phyloP scores from a whole-genome alignment of 1,140 invertebrate genomes.

The Zaprionus africanus region DNA sequence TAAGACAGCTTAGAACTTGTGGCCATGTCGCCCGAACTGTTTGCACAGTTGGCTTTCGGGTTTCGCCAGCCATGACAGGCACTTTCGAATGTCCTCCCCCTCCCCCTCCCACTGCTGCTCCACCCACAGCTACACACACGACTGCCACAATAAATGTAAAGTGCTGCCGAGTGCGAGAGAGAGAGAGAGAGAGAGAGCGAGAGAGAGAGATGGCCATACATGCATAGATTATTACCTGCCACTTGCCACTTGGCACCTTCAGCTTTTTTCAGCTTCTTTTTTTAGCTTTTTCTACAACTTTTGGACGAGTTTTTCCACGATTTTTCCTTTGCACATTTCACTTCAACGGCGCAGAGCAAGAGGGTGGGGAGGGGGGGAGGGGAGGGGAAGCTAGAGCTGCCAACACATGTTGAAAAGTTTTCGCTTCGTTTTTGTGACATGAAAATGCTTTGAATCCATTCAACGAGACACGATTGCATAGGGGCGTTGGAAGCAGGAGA shows the following conservation, averaged over 20 bases:
- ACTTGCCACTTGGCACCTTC: constrained; percentile 79
- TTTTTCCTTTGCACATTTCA: constrained; percentile 16
- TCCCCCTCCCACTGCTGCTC: not conserved
- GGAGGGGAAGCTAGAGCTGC: constrained; percentile 49
- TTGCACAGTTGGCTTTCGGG: constrained; percentile 52
- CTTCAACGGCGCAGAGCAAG: not conserved
- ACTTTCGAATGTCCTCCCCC: constrained; percentile 68
- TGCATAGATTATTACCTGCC: constrained; percentile 82
- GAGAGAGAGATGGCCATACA: constrained; percentile 48
- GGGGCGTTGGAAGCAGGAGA: not conserved
- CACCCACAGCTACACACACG: constrained; percentile 24
- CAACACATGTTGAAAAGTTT: constrained; percentile 82
- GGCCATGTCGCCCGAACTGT: constrained; percentile 61
- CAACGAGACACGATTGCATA: constrained; percentile 43
- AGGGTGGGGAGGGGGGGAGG: not conserved
- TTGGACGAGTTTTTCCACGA: constrained; percentile 69
- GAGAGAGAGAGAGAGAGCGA: not conserved
- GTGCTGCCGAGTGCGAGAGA: constrained; percentile 72
- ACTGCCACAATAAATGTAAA: constrained; percentile 81
- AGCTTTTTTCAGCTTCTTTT: constrained; percentile 34
- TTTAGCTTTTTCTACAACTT: constrained; percentile 43
- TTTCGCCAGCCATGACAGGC: constrained; percentile 68
- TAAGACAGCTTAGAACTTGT: constrained; percentile 77
- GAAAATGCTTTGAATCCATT: constrained; percentile 82
- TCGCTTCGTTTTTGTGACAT: constrained; percentile 76